These are phyloP conservation scores for Calephelis perditalis DNA, from an alignment of 2,888 invertebrate genomes.

Conservation along the genomic window DNA sequence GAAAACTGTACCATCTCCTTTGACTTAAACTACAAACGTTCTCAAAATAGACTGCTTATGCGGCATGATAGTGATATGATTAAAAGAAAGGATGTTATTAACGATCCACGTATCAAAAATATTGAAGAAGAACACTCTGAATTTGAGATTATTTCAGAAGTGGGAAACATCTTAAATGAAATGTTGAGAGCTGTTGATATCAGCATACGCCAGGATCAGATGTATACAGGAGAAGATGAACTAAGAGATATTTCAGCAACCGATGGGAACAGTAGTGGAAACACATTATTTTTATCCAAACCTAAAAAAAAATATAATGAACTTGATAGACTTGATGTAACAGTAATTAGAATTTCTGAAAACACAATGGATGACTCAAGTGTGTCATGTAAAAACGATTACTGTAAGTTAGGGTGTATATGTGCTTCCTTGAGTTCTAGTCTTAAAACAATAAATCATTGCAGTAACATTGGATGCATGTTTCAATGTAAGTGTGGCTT, in stretches of 20 bases:
- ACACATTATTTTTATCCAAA: conserved; percentile 46
- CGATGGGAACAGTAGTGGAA: conserved; percentile 22
- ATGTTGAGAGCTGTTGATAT: conserved; percentile 80
- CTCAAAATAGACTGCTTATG: conserved; percentile 77
- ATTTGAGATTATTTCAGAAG: conserved; percentile 35
- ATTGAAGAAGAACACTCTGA: conserved; percentile 18
- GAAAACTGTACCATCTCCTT: conserved; percentile 64
- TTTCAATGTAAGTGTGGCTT: conserved; percentile 69
- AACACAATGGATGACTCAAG: conserved; percentile 28
- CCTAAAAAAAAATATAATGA: conserved; percentile 62
- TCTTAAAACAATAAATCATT: conserved; percentile 74
- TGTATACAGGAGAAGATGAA: conserved; percentile 52
- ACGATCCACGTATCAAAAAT: conserved; percentile 1
- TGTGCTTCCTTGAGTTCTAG: conserved; percentile 78
- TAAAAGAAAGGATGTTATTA: conserved; percentile 7
- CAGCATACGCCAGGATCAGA: conserved; percentile 73
- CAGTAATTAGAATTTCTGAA: conserved; percentile 76
- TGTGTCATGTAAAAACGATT: conserved; percentile 66
- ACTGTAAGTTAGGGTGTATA: conserved; percentile 82
- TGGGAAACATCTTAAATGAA: conserved; percentile 65
- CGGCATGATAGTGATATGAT: conserved; percentile 39
- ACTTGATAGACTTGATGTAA: conserved; percentile 81
- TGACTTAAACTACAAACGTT: conserved; percentile 76
- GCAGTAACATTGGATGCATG: conserved; percentile 80
- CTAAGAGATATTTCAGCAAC: conserved; percentile 39